Base-by-base conservation (phyloP, 2,797 vertebrate genomes). In the Vultur gryphus region DNA sequence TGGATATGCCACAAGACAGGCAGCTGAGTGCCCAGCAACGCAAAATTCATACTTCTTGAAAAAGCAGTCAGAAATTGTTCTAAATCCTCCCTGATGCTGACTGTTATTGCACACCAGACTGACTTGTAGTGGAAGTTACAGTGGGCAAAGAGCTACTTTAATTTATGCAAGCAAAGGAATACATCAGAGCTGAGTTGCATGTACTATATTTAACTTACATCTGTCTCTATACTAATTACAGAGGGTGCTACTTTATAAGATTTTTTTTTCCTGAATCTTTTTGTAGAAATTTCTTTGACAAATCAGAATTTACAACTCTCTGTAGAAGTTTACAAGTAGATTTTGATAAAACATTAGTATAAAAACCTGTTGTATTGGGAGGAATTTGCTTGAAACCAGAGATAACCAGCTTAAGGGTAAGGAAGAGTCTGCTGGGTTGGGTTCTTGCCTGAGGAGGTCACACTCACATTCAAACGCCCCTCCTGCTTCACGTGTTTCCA, bases 381-480 rank as follows among this genome's bases (percentile, higher is more conserved):
- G 11, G 70, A 72, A 69, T 70, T 95, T 70, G 23, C 43, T 84
- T 23, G 44, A 92, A 82, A 96, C 46, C 84, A 92, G 73, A 80
- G 75, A 84, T 84, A 89, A 90, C 35, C 55, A 70, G 46, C n/a
- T 93, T 59, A 84, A 92, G 64, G 66, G 78, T 54, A 66, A 66
- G 70, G 77, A 82, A 58, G 90, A 69, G 7, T 33, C 54, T 90
- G 10, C 33, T 84, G 70, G 58, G 29, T n/a, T 79, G 62, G 35
- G 57, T 16, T 66, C 43, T 64, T 80, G 35, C 41, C 51, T 65
- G 33, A 2, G 17, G 35, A 71, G 7, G 4, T 85, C 6, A 4
- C 7, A 2, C 14, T 81, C 23, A 12, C 7, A 9, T 48, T 55
- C 13, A 80, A 71, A 66, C 0, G 0, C 3, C 10, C 5, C 25